These are phyloP conservation scores for Phycodurus eques DNA, from an alignment of 2,113 vertebrate genomes.

Conservation along the genomic window DNA sequence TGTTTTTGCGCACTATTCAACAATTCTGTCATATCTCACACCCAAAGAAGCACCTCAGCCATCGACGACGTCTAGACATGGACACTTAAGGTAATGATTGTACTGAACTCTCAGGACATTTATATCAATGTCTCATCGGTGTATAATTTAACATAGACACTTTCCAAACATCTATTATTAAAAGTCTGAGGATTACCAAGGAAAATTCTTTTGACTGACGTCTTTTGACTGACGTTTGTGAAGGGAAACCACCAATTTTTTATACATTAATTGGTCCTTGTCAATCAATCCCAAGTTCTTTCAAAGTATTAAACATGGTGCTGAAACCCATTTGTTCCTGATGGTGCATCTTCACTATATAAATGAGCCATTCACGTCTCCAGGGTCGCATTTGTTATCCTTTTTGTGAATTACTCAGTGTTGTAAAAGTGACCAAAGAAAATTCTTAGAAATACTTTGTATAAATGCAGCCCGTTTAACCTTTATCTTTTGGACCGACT, in stretches of 20 bases:
- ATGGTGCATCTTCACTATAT: background rate
- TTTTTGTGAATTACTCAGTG: background rate
- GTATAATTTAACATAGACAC: background rate
- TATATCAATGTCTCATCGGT: background rate
- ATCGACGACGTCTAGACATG: background rate
- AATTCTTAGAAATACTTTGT: background rate
- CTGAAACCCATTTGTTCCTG: background rate
- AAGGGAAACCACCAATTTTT: background rate
- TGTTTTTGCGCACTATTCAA: background rate
- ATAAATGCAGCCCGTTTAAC: background rate
- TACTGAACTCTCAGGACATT: conserved; percentile 1
- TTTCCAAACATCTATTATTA: too few relatives aligned
- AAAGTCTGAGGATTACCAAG: background rate
- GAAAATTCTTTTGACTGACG: background rate
- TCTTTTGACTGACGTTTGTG: too few relatives aligned
- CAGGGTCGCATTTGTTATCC: background rate
- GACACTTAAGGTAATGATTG: conserved; percentile 9
- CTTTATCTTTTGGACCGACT: conserved; percentile 11
- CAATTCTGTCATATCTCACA: conserved; percentile 7
- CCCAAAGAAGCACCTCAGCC: background rate
- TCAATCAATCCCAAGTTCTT: background rate
- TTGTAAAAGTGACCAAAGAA: background rate
- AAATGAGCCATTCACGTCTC: background rate
- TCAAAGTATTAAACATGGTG: background rate
- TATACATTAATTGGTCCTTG: background rate